Evolutionary conservation across 2,888 invertebrate species (phyloP).

Genomic region (Macaria notata): DNA sequence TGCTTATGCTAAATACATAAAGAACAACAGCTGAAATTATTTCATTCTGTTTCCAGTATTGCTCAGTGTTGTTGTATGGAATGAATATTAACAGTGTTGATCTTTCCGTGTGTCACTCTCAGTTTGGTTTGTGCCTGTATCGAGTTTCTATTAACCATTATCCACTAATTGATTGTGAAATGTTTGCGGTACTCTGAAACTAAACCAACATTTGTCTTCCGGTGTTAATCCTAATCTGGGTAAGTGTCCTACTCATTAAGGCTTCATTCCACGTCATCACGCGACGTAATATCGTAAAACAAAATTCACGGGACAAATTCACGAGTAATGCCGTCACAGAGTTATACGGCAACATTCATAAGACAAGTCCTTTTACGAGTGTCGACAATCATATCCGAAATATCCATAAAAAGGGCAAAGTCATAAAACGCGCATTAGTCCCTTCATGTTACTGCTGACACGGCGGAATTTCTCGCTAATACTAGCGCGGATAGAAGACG

Average conservation of each 20-base stretch:
- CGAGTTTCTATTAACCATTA: constrained; percentile 41
- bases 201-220: constrained; percentile 18
- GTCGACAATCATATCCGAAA: constrained; percentile 69
- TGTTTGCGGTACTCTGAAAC: constrained; percentile 33
- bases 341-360: constrained; percentile 51
- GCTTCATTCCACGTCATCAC: constrained; percentile 8
- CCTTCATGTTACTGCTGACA: constrained; percentile 61
- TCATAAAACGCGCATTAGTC: constrained; percentile 72
- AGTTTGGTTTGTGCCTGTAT: constrained; percentile 37
- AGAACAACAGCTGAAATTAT: constrained; percentile 33
- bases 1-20: constrained; percentile 38
- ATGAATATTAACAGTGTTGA: constrained; percentile 27
- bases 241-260: constrained; percentile 18
- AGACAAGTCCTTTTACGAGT: constrained; percentile 62
- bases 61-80: constrained; percentile 24
- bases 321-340: constrained; percentile 31
- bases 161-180: constrained; percentile 45
- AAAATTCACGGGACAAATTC: constrained; percentile 26
- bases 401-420: constrained; percentile 68
- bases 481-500: constrained; percentile 42
- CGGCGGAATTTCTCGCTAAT: constrained; percentile 48
- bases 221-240: constrained; percentile 16
- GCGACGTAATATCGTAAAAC: constrained; percentile 18
- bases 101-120: constrained; percentile 28
- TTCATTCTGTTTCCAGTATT: constrained; percentile 27